These are phyloP conservation scores for Geotrypetes seraphini DNA, from an alignment of 2,797 vertebrate species.

Conservation along the genomic window DNA sequence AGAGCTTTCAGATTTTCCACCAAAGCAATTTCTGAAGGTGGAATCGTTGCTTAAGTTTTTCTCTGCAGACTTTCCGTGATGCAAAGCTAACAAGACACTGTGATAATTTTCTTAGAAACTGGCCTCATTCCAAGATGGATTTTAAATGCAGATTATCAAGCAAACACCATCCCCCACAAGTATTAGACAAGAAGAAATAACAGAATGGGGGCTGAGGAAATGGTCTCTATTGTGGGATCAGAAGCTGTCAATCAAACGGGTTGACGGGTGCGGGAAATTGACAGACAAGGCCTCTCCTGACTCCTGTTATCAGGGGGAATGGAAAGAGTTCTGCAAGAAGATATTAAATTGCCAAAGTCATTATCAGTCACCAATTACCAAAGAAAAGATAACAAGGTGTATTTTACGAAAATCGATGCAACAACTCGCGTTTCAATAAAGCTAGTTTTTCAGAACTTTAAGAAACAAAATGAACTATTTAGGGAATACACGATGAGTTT, in stretches of 20 bases:
- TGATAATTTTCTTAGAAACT: slow-evolving; percentile 61
- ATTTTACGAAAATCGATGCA: slow-evolving; percentile 73
- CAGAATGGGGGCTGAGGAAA: slow-evolving; percentile 51
- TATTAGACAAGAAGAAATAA: slow-evolving; percentile 57
- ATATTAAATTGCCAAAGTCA: slow-evolving; percentile 86
- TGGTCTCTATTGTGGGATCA: slow-evolving; percentile 69
- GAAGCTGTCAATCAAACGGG: slow-evolving; percentile 75
- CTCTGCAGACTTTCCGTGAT: slow-evolving; percentile 51
- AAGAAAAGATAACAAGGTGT: slow-evolving; percentile 81
- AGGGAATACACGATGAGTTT: slow-evolving; percentile 56
- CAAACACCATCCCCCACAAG: slow-evolving; percentile 62
- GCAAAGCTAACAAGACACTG: slow-evolving; percentile 60
- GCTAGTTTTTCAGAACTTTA: slow-evolving; percentile 60
- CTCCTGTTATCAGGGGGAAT: slow-evolving; percentile 79
- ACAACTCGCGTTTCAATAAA: slow-evolving; percentile 66
- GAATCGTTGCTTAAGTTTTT: slow-evolving; percentile 52
- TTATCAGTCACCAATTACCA: slow-evolving; percentile 90
- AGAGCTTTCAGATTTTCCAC: slow-evolving; percentile 48
- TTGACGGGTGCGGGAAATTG: slow-evolving; percentile 71
- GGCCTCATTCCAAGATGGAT: slow-evolving; percentile 59
- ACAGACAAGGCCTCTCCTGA: slow-evolving; percentile 63
- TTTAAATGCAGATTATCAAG: slow-evolving; percentile 70
- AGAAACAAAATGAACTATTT: slow-evolving; percentile 68
- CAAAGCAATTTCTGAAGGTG: slow-evolving; percentile 57
- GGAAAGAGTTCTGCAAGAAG: slow-evolving; percentile 66